These are phyloP conservation scores for Actenoides lindsayi DNA, from an alignment of 2,113 vertebrate genomes.

Conservation along the genomic window DNA sequence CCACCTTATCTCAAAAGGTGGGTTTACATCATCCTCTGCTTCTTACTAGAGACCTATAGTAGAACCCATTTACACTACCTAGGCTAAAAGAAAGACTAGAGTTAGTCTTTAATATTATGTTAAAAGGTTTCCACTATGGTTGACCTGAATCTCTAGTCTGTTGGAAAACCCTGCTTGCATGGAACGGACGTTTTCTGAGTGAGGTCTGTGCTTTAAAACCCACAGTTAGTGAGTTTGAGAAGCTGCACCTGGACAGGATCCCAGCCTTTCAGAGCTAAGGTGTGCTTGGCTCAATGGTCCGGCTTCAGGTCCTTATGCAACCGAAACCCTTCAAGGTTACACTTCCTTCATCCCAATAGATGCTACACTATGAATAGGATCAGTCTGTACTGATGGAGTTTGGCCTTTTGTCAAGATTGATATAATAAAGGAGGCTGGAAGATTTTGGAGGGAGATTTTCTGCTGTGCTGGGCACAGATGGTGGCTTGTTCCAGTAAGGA, in stretches of 20 bases:
- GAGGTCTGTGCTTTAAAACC: background rate
- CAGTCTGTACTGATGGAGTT: background rate
- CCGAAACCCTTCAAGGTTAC: background rate
- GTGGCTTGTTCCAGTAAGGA: background rate
- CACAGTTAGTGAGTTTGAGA: background rate
- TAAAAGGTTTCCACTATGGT: background rate
- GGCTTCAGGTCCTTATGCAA: background rate
- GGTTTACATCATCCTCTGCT: background rate
- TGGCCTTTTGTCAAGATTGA: background rate
- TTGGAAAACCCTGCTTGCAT: background rate
- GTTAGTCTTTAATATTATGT: background rate
- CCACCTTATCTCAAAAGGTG: background rate
- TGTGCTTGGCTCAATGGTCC: background rate
- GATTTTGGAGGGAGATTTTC: constrained; percentile 21
- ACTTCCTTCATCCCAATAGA: background rate
- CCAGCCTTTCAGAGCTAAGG: background rate
- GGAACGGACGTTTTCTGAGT: background rate
- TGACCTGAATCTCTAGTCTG: background rate
- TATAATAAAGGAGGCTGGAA: background rate
- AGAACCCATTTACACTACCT: background rate
- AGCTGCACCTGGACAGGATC: background rate
- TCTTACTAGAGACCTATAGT: background rate
- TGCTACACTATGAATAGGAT: background rate
- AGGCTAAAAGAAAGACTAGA: background rate
- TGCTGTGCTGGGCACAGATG: background rate